Conservation (phyloP, 2,113 vertebrate species). For the Oreochromis tanganicae region DNA sequence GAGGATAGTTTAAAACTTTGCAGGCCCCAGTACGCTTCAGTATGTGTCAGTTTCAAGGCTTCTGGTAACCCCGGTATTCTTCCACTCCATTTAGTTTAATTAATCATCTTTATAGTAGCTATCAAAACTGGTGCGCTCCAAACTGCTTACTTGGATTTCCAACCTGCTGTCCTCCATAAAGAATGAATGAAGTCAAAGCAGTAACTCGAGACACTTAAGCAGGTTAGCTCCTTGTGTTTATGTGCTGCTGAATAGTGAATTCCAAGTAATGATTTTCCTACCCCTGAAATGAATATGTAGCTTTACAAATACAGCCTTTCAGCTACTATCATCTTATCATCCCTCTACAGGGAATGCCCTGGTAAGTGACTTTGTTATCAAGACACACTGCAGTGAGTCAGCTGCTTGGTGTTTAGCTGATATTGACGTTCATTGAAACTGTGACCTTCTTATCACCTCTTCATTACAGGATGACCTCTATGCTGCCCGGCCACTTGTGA, state of each 20-base stretch:
- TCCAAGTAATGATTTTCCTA: constrained; percentile 9
- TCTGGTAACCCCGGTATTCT: background rate
- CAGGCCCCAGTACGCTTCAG: background rate
- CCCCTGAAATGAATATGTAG: constrained; percentile 12
- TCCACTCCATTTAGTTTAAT: background rate
- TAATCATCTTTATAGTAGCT: background rate
- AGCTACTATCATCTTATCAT: background rate
- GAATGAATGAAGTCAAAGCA: background rate
- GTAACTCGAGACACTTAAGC: constrained; percentile 9
- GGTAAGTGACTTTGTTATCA: constrained; percentile 1
- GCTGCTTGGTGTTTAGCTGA: background rate
- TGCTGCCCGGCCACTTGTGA: background rate
- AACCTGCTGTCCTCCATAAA: background rate
- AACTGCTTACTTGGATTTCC: background rate
- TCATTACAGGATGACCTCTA: constrained; percentile 9
- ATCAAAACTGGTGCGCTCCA: background rate
- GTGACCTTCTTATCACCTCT: constrained; percentile 34
- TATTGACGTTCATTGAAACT: constrained; percentile 30
- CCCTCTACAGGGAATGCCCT: background rate
- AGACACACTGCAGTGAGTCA: background rate
- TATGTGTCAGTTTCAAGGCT: background rate
- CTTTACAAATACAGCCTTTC: background rate
- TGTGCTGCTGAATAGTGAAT: constrained; percentile 9
- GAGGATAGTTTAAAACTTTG: background rate
- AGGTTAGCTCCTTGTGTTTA: background rate